phyloP scores from a whole-genome alignment of 1,140 invertebrate species.

The Heliconius hermathena region DNA sequence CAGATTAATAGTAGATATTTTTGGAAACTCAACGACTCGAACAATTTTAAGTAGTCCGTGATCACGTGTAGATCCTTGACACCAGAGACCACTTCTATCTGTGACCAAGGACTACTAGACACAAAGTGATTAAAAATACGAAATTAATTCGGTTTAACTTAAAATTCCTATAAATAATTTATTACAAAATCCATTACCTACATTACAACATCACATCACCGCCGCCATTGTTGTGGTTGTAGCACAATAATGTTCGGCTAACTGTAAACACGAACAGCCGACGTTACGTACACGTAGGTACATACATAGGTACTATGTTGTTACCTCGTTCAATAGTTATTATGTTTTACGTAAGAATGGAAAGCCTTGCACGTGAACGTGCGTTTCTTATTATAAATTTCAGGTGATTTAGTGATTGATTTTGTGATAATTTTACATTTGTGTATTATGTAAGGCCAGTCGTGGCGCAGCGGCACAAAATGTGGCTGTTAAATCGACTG shows the following conservation, averaged over 20 bases:
- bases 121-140: too few species aligned
- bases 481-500: too few species aligned
- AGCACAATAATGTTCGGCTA: slow-evolving; percentile 31
- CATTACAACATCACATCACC: slow-evolving; percentile 11
- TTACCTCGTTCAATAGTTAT: slow-evolving; percentile 7
- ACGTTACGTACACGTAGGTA: slow-evolving; percentile 15
- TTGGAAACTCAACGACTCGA: too few species aligned
- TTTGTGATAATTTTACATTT: neutral
- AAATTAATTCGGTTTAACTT: too few species aligned
- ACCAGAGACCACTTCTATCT: too few species aligned
- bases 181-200: slow-evolving; percentile 13
- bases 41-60: too few species aligned
- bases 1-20: too few species aligned
- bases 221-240: slow-evolving; percentile 9
- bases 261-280: slow-evolving; percentile 38
- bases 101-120: too few species aligned
- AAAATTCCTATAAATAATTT: neutral
- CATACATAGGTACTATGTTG: slow-evolving; percentile 8
- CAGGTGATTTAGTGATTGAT: neutral
- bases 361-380: slow-evolving; percentile 16
- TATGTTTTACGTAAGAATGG: slow-evolving; percentile 26
- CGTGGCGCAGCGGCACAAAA: too few species aligned
- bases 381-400: neutral
- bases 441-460: too few species aligned
- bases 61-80: too few species aligned